Evolutionary conservation across 2,113 vertebrate species (phyloP).

Genomic region (Deroptyus accipitrinus): DNA sequence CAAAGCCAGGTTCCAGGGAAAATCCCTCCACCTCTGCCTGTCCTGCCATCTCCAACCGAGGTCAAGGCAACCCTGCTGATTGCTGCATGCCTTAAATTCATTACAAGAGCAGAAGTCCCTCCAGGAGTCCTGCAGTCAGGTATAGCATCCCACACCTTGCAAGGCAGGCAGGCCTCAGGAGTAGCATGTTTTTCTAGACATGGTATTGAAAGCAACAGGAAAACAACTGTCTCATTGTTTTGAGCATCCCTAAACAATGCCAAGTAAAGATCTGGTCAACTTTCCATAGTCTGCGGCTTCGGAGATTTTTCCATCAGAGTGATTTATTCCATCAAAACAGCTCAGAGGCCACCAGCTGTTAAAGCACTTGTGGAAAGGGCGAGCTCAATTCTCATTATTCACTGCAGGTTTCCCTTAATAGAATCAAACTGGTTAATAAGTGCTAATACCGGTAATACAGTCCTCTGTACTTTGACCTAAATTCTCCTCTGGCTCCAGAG

Average conservation of each 20-base stretch:
- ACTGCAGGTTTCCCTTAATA: constrained; percentile 45
- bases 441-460: not conserved
- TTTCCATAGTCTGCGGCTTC: constrained; percentile 55
- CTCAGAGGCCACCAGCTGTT: constrained; percentile 70
- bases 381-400: constrained; percentile 61
- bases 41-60: not conserved
- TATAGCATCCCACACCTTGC: not conserved
- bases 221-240: constrained; percentile 67
- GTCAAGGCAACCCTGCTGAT: not conserved
- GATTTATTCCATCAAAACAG: constrained; percentile 72
- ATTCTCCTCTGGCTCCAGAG: not conserved
- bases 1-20: not conserved
- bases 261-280: constrained; percentile 57
- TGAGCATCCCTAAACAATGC: constrained; percentile 61
- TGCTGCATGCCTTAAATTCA: not conserved
- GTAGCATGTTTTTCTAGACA: constrained; percentile 48
- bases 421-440: constrained; percentile 50
- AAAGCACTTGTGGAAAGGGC: constrained; percentile 66
- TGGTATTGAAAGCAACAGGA: not conserved
- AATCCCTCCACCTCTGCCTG: not conserved
- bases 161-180: not conserved
- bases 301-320: constrained; percentile 34
- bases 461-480: constrained; percentile 6
- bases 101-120: not conserved
- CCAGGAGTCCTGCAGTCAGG: not conserved